Percentiles rank a stretch among this genome's conserved stretches.
Evolutionary conservation across 2,113 vertebrate genomes (phyloP).

Genomic region (Steatornis caripensis): DNA sequence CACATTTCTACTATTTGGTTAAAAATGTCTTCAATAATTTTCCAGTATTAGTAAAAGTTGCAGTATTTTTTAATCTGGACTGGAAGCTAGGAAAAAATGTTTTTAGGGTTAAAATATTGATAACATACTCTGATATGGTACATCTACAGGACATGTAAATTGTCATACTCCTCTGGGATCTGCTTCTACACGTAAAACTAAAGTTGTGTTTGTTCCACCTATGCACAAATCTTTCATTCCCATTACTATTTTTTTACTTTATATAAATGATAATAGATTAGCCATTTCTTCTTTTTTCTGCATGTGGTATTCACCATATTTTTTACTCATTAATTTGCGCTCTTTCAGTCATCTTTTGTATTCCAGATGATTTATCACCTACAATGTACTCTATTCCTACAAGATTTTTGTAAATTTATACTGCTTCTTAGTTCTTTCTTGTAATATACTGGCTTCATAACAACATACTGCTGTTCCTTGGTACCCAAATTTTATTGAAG

Average conservation of each 20-base stretch:
- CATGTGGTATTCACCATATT: neutral
- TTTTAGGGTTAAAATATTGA: neutral
- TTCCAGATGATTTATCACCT: neutral
- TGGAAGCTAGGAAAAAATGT: neutral
- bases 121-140: neutral
- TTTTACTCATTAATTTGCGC: neutral
- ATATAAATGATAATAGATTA: neutral
- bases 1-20: neutral
- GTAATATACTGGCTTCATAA: neutral
- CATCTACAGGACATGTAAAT: neutral
- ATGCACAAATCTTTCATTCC: neutral
- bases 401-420: neutral
- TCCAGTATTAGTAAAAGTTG: neutral
- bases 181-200: neutral
- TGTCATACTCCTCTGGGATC: neutral
- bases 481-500: neutral
- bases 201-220: neutral
- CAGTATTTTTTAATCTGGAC: neutral
- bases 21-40: neutral
- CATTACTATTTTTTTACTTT: neutral
- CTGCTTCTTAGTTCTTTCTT: neutral
- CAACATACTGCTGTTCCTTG: neutral
- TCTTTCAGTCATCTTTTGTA: slow-evolving; percentile 1
- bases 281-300: neutral
- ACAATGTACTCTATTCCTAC: neutral